These are phyloP conservation scores for Otolemur crassicaudatus DNA, from an alignment of 2,797 vertebrate species.

Conservation along the genomic window DNA sequence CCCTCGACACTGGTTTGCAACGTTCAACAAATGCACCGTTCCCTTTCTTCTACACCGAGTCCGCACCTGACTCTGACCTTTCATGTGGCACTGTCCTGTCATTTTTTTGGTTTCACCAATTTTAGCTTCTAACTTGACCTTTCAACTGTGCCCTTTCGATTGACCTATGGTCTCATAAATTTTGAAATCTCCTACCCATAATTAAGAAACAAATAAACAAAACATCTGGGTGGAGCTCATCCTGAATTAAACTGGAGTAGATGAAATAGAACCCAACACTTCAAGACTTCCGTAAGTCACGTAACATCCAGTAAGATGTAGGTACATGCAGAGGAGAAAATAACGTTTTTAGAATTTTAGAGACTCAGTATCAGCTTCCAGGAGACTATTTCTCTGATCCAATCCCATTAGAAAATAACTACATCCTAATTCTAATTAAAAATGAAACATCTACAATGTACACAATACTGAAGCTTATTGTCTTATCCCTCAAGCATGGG, in stretches of 20 bases:
- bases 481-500: not conserved
- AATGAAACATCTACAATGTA: not conserved
- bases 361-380: not conserved
- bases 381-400: constrained; percentile 13
- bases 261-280: constrained; percentile 64
- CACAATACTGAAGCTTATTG: constrained; percentile 40
- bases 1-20: constrained; percentile 71
- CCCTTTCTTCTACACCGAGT: constrained; percentile 85
- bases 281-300: constrained; percentile 26
- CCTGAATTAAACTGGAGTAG: constrained; percentile 82
- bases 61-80: constrained; percentile 90
- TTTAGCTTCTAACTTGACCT: constrained; percentile 89
- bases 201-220: constrained; percentile 89
- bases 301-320: not conserved
- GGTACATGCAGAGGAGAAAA: not conserved
- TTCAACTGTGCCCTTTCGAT: constrained; percentile 88
- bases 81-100: constrained; percentile 88
- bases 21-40: constrained; percentile 62
- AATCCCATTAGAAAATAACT: not conserved
- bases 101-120: constrained; percentile 89
- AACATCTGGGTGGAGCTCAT: constrained; percentile 76
- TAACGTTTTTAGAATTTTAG: not conserved
- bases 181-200: constrained; percentile 87
- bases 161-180: constrained; percentile 89
- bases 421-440: constrained; percentile 12